These are phyloP conservation scores for Baryphthengus martii DNA, from an alignment of 2,113 vertebrate genomes.

Conservation along the genomic window DNA sequence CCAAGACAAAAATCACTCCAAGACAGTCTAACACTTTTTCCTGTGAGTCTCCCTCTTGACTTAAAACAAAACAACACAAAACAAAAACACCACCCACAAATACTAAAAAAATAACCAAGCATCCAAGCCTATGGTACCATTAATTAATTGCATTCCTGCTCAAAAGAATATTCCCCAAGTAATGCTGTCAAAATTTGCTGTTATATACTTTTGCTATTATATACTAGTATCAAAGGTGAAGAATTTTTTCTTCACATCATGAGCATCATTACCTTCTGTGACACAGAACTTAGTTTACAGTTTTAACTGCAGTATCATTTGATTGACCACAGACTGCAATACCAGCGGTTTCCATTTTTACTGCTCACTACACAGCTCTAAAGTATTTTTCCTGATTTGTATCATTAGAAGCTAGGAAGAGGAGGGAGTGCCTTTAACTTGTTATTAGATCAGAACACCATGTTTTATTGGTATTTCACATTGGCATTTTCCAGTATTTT, in stretches of 20 bases:
- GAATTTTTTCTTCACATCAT: background rate
- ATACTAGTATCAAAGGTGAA: background rate
- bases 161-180: background rate
- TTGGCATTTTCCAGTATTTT: background rate
- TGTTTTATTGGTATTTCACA: background rate
- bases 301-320: background rate
- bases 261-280: background rate
- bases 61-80: background rate
- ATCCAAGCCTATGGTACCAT: background rate
- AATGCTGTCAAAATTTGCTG: background rate
- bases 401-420: background rate
- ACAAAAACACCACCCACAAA: background rate
- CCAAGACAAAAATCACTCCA: too few relatives aligned
- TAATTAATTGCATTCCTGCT: background rate
- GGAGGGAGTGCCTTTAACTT: background rate
- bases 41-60: too few relatives aligned
- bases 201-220: background rate
- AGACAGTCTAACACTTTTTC: too few relatives aligned
- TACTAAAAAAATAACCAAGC: background rate
- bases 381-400: background rate
- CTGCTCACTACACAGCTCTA: background rate
- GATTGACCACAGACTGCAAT: background rate
- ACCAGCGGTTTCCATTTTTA: background rate
- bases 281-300: background rate
- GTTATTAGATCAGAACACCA: background rate